Conservation (phyloP, 2,888 invertebrate species). For the Tachina lurida region DNA sequence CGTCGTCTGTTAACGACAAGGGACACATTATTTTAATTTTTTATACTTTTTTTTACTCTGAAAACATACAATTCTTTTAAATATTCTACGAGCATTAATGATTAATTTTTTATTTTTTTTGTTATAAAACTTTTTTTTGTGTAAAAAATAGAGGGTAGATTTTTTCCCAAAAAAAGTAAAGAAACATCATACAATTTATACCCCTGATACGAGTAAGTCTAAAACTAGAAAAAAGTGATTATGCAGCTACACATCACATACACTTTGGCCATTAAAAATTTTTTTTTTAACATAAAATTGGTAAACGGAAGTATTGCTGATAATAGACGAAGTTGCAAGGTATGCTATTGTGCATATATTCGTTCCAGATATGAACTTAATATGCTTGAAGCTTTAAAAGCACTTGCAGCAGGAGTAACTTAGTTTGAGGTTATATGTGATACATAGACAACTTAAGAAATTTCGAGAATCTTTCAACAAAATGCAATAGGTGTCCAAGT, state of each 20-base stretch:
- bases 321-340: neutral
- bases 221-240: slow-evolving; percentile 65
- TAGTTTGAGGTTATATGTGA: too few relatives aligned
- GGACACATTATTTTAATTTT: slow-evolving; percentile 82
- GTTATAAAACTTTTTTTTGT: slow-evolving; percentile 46
- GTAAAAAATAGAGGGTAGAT: slow-evolving; percentile 65
- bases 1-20: slow-evolving; percentile 79
- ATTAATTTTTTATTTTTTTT: slow-evolving; percentile 46
- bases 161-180: slow-evolving; percentile 44
- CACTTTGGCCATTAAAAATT: slow-evolving; percentile 58
- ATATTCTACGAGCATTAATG: slow-evolving; percentile 69
- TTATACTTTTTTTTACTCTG: slow-evolving; percentile 36
- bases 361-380: neutral
- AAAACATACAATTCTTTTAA: slow-evolving; percentile 44
- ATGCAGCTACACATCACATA: slow-evolving; percentile 69
- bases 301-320: neutral
- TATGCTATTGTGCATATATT: neutral
- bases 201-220: slow-evolving; percentile 43
- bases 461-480: too few relatives aligned
- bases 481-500: too few relatives aligned
- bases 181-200: slow-evolving; percentile 60
- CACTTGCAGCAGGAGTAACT: neutral
- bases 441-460: too few relatives aligned
- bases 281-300: neutral
- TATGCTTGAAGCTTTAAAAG: neutral